Conservation (phyloP, 2,113 vertebrate genomes). For the Cardinalis cardinalis region DNA sequence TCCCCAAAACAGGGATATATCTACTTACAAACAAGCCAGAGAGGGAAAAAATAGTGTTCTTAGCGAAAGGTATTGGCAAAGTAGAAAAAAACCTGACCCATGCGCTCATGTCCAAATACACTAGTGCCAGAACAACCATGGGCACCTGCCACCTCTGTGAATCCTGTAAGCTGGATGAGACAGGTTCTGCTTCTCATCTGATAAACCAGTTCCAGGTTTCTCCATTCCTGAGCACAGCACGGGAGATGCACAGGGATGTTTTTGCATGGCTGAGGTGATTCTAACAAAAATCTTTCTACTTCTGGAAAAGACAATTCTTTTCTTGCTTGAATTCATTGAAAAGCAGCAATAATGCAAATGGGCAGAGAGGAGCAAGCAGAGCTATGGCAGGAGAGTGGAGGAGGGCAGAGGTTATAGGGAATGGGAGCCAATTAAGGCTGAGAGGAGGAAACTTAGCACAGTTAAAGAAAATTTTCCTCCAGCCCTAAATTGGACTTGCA, state of each 20-base stretch:
- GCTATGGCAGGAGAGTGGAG: background rate
- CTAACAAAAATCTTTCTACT: background rate
- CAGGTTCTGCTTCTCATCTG: background rate
- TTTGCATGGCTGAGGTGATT: background rate
- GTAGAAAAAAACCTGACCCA: background rate
- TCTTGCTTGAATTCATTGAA: background rate
- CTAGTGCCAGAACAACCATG: fast-evolving
- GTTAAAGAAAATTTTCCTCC: background rate
- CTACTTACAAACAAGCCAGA: background rate
- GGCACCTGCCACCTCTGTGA: background rate
- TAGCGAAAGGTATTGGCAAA: background rate
- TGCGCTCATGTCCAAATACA: fast-evolving
- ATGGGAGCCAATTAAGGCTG: background rate
- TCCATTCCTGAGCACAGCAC: fast-evolving
- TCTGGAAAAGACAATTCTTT: background rate
- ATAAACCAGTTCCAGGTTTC: background rate
- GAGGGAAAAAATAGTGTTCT: background rate
- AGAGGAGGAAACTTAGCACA: background rate
- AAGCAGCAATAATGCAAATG: background rate
- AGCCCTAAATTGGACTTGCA: background rate
- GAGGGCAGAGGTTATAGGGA: background rate
- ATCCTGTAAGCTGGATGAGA: fast-evolving
- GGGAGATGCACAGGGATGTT: fast-evolving
- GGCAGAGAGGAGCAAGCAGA: background rate
- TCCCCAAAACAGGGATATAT: background rate